Evolutionary conservation across 2,113 vertebrate genomes (phyloP).

Genomic region (Morone saxatilis): DNA sequence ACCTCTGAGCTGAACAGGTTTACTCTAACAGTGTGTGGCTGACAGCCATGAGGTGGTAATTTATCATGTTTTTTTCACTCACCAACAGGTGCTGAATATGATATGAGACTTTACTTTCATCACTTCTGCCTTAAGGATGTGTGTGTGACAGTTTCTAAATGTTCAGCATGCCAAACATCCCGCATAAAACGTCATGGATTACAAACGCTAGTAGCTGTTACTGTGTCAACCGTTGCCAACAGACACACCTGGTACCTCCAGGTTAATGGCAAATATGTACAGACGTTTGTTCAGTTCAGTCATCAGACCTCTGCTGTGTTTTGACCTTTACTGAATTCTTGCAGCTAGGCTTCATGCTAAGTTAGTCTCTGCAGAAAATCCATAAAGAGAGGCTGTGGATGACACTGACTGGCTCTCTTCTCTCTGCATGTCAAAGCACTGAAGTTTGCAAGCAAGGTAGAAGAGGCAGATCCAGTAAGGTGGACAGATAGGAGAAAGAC

Average conservation of each 20-base stretch:
- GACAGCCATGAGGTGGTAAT: background rate
- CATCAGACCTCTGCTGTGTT: background rate
- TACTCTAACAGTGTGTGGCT: background rate
- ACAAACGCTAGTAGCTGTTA: background rate
- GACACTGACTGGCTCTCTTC: background rate
- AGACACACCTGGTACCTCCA: background rate
- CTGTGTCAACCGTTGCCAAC: constrained; percentile 5
- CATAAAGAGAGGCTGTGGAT: background rate
- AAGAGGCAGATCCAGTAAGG: background rate
- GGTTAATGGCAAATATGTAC: background rate
- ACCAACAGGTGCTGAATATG: background rate
- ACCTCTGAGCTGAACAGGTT: background rate
- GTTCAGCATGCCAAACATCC: background rate
- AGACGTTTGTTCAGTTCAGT: background rate
- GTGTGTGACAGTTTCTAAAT: background rate
- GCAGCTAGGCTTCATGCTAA: background rate
- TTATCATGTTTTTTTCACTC: background rate
- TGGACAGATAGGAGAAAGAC: background rate
- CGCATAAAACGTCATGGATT: background rate
- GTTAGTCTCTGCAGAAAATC: background rate
- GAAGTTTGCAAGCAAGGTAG: background rate
- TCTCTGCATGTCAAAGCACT: background rate
- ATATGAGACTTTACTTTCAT: background rate
- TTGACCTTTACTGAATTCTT: constrained; percentile 9
- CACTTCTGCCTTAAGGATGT: too few relatives aligned